Evolutionary conservation across 2,113 vertebrate species (phyloP).

Genomic region (Neolamprologus modestus): DNA sequence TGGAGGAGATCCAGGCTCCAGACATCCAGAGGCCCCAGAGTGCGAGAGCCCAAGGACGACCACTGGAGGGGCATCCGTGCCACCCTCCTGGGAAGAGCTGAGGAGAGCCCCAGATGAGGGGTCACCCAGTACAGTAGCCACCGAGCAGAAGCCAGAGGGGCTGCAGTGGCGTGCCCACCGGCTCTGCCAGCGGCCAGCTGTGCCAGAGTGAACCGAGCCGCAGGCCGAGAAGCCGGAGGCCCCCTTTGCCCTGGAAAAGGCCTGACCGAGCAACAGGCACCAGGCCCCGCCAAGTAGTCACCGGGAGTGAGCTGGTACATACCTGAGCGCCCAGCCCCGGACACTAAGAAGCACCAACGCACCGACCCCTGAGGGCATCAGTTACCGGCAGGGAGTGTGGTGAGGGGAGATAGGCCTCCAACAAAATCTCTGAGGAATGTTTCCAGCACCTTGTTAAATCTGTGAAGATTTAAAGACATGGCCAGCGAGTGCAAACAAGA

Average conservation of each 20-base stretch:
- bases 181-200: no score
- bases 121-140: no score
- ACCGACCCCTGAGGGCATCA: background rate
- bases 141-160: no score
- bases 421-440: background rate
- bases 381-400: background rate
- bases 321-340: accelerated
- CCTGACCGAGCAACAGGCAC: background rate
- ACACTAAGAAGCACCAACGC: background rate
- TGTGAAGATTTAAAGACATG: background rate
- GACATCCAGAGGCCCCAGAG: no score
- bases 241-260: accelerated
- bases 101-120: no score
- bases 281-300: no score
- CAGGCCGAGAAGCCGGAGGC: no score
- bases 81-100: no score
- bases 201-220: no score
- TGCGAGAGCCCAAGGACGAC: accelerated
- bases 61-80: accelerated
- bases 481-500: background rate
- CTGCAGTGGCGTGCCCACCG: accelerated
- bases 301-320: background rate
- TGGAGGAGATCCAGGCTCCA: no score
- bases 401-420: background rate
- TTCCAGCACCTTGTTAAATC: background rate